phyloP scores from a whole-genome alignment of 53 echinoderm and acorn worm species.

The Patiria pectinifera region DNA sequence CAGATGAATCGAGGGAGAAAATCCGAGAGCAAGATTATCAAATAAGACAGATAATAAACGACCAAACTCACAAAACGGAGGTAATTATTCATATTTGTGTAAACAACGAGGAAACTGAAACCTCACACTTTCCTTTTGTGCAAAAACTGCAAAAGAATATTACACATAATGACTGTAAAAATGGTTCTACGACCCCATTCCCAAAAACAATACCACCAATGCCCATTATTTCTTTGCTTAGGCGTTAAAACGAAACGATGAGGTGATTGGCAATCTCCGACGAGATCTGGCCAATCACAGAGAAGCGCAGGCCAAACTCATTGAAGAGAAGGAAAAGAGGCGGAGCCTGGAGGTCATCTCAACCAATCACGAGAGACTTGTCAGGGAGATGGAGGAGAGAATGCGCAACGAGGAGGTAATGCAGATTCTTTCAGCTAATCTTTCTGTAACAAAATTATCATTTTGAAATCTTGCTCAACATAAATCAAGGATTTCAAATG shows the following conservation, averaged over 20 bases:
- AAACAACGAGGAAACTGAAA: background rate
- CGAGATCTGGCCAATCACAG: constrained; percentile 47
- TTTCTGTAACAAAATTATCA: no score
- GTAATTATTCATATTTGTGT: background rate
- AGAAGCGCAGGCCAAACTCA: constrained; percentile 25
- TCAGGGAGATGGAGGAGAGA: constrained; percentile 27
- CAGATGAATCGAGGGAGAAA: constrained; percentile 9
- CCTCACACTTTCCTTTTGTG: no score
- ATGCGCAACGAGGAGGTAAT: constrained; percentile 51
- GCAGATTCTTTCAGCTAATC: no score
- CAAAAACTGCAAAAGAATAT: no score
- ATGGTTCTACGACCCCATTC: background rate
- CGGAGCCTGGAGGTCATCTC: constrained; percentile 54
- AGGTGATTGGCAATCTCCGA: constrained; percentile 33
- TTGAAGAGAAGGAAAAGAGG: constrained; percentile 45
- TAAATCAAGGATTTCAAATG: no score
- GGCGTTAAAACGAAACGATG: constrained; percentile 18
- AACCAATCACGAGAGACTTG: constrained; percentile 53
- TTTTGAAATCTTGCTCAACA: no score
- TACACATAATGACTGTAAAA: background rate
- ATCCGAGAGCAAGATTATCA: constrained; percentile 17
- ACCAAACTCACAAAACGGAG: constrained; percentile 9
- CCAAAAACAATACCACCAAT: no score
- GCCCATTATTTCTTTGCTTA: background rate
- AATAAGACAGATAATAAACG: background rate